Percentiles rank a stretch among this genome's conserved stretches.
Evolutionary conservation across 2,797 vertebrate genomes (phyloP).

Genomic region (Margarornis squamiger): DNA sequence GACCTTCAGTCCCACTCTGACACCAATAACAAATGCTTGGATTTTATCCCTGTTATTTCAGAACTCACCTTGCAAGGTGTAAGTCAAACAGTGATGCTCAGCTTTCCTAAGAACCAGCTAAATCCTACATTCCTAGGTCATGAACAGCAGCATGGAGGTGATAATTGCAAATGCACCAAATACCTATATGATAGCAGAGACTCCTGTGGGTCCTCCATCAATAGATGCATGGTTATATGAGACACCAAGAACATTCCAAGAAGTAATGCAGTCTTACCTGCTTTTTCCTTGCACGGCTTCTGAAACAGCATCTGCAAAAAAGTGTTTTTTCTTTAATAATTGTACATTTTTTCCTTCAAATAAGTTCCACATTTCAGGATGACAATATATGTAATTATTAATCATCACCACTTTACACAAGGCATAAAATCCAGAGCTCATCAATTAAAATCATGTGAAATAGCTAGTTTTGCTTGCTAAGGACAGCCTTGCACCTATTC

Average conservation of each 20-base stretch:
- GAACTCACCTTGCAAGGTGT: not conserved
- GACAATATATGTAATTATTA: not conserved
- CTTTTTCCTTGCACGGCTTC: conserved; percentile 47
- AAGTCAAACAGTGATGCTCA: not conserved
- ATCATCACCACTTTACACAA: not conserved
- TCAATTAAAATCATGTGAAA: not conserved
- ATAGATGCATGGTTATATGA: not conserved
- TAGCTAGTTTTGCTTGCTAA: not conserved
- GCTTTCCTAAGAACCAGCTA: not conserved
- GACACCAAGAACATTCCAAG: not conserved
- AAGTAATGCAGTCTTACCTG: conserved; percentile 63
- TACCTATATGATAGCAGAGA: not conserved
- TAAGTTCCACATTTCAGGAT: not conserved
- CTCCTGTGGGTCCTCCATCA: not conserved
- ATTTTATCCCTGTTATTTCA: not conserved
- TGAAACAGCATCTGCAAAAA: conserved; percentile 67
- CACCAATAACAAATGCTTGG: not conserved
- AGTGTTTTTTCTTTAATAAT: conserved; percentile 30
- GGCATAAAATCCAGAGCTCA: not conserved
- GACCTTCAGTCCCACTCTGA: not conserved
- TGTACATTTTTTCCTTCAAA: not conserved
- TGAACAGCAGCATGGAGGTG: not conserved
- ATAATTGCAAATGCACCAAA: not conserved
- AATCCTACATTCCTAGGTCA: not conserved
- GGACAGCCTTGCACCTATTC: not conserved